phyloP scores from a whole-genome alignment of 2,113 vertebrate genomes.

The Notothenia rossii region DNA sequence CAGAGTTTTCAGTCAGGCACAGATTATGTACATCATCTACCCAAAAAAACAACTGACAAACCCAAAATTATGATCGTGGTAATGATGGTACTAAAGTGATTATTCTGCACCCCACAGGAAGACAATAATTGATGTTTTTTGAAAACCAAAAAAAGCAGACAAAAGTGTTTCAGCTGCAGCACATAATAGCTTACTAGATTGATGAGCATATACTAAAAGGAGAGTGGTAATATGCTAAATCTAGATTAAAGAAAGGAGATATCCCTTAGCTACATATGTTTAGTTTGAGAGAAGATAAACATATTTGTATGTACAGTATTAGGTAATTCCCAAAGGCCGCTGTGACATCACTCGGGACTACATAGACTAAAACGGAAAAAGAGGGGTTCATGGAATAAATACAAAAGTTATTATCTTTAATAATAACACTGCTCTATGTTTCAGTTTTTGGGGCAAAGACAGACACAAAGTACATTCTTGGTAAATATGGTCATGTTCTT shows the following conservation, averaged over 20 bases:
- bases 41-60: constrained; percentile 26
- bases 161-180: constrained; percentile 25
- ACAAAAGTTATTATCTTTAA: background rate
- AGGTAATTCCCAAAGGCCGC: background rate
- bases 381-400: too few species aligned
- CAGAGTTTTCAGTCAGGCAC: constrained; percentile 24
- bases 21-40: constrained; percentile 35
- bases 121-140: constrained; percentile 53
- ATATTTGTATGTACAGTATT: background rate
- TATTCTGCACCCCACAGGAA: constrained; percentile 30
- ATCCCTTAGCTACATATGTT: constrained; percentile 1
- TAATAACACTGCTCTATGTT: background rate
- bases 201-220: constrained; percentile 11
- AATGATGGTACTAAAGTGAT: constrained; percentile 38
- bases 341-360: background rate
- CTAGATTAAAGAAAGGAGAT: background rate
- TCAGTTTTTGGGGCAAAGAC: background rate
- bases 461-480: background rate
- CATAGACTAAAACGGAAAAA: background rate
- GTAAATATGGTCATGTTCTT: background rate
- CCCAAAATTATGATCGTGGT: constrained; percentile 30
- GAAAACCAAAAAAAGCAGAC: constrained; percentile 19
- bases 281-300: background rate
- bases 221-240: constrained; percentile 42
- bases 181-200: constrained; percentile 27